Conservation (phyloP, 2,113 vertebrate genomes). For the Pseudopipra pipra region DNA sequence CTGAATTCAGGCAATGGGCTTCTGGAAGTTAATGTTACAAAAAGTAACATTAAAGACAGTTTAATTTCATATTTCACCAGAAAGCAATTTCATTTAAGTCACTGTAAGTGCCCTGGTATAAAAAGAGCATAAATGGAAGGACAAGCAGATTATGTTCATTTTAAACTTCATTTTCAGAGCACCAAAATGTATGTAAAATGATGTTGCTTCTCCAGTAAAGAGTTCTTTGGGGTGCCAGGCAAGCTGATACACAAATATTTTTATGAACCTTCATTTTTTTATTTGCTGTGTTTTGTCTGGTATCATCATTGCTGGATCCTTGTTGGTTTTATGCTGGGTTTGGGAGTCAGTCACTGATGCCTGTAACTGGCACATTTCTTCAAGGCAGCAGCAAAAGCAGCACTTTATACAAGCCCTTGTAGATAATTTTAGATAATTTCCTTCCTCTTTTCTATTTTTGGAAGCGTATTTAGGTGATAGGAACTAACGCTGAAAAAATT, state of each 20-base stretch:
- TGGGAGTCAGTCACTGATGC: neutral
- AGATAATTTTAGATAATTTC: neutral
- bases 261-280: neutral
- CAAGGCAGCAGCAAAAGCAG: neutral
- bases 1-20: neutral
- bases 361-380: neutral
- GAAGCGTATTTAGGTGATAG: neutral
- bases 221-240: neutral
- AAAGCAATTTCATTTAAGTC: neutral
- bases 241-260: neutral
- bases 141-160: neutral
- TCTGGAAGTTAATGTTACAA: neutral
- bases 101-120: neutral
- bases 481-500: neutral
- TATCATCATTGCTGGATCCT: neutral
- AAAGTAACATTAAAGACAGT: neutral
- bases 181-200: neutral
- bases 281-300: neutral
- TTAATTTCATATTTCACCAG: neutral
- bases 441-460: neutral
- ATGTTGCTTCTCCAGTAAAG: neutral
- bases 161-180: neutral
- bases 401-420: neutral
- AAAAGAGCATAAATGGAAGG: neutral
- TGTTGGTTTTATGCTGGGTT: neutral